These are phyloP conservation scores for Gymnocypris eckloni DNA, from an alignment of 2,797 vertebrate species.

Conservation along the genomic window DNA sequence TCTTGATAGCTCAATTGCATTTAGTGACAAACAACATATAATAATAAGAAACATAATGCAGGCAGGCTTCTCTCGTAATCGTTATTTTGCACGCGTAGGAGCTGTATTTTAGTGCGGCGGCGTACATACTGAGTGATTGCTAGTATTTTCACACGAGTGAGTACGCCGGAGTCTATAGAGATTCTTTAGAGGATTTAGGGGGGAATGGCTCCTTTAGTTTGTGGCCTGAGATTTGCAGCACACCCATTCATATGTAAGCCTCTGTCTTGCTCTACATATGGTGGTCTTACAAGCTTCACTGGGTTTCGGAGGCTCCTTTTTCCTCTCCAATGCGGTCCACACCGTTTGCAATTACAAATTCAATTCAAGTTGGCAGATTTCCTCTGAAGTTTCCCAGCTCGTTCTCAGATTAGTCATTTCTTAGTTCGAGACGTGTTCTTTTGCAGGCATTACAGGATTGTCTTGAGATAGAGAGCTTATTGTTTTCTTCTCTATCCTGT, in stretches of 20 bases:
- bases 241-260: conserved; percentile 58
- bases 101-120: conserved; percentile 22
- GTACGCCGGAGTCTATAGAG: conserved; percentile 47
- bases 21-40: conserved; percentile 45
- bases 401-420: conserved; percentile 44
- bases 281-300: conserved; percentile 52
- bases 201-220: conserved; percentile 57
- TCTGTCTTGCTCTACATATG: conserved; percentile 39
- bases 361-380: conserved; percentile 52
- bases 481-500: conserved; percentile 9
- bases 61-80: conserved; percentile 27
- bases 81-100: conserved; percentile 39
- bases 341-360: conserved; percentile 51
- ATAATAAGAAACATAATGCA: conserved; percentile 19
- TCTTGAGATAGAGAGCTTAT: conserved; percentile 8
- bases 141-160: conserved; percentile 44
- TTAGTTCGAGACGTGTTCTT: conserved; percentile 11
- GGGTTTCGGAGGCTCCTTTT: conserved; percentile 39
- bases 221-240: conserved; percentile 54
- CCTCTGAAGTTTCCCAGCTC: conserved; percentile 42
- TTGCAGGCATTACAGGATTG: conserved; percentile 4
- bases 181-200: conserved; percentile 58
- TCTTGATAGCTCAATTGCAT: conserved; percentile 61
- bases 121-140: conserved; percentile 32
- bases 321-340: conserved; percentile 31